Base-by-base conservation (phyloP, 2,797 vertebrate genomes). In the Rhodeus uyekii region DNA sequence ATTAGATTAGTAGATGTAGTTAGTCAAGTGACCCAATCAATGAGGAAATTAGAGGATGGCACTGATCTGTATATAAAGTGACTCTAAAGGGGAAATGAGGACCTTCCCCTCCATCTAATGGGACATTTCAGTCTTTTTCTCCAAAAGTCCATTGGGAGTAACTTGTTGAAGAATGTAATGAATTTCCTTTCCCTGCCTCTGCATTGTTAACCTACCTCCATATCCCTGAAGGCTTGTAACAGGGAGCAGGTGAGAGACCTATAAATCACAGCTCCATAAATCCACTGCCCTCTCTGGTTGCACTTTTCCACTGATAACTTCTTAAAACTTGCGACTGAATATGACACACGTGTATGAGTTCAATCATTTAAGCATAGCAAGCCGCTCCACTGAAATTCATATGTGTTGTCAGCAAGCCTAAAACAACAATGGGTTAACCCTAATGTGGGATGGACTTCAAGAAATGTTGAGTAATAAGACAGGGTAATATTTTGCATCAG, bases 151-250 rank as follows among this genome's bases (percentile, higher is more conserved):
- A 34, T 55, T 53, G 46, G 61, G 76, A 78, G 58, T 53, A 65
- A 78, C 76, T 73, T 36, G 75, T 68, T 65, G 8, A 68, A 73
- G 85, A 86, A 84, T 86, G 82, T 78, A 60, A 69, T 61, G 74
- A 81, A 80, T 73, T 24, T 81, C 13, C 58, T 65, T 68, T 63
- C 34, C 18, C 53, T 42, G n/a, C 46, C 64, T 48, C 39, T 69
- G 36, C 55, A 58, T 83, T 84, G 75, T 83, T 83, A 83, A 78
- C 76, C 36, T 63, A 44, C 63, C 34, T 67, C 29, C 16, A 58
- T 58, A 24, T 76, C 80, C 80, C 80, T 46, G 50, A 67, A 82
- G 82, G 82, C 82, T 55, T 79, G 58, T 73, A 48, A 72, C 36
- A 24, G 72, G 50, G 36, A 18, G 44, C 79, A 78, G 69, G 67